Conservation (phyloP, 2,888 invertebrate species). For the Hyalella azteca region DNA sequence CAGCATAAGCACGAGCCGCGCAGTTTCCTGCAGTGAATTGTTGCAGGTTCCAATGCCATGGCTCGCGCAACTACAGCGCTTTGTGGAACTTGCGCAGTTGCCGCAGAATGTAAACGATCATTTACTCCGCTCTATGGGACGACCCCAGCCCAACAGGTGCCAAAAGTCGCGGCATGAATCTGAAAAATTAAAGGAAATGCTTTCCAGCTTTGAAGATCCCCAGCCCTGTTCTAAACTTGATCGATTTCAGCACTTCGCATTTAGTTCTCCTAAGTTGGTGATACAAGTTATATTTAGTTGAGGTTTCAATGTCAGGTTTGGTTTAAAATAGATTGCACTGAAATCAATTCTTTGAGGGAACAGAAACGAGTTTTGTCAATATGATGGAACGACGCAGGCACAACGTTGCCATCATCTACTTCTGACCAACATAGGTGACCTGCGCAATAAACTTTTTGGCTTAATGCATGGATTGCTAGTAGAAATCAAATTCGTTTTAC, state of each 20-base stretch:
- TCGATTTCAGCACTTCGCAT: background rate
- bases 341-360: background rate
- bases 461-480: too few species aligned
- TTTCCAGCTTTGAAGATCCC: background rate
- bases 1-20: background rate
- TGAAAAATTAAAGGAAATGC: background rate
- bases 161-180: background rate
- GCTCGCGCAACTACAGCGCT: constrained; percentile 1
- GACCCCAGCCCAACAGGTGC: background rate
- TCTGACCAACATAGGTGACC: too few species aligned
- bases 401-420: too few species aligned
- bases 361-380: background rate
- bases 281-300: background rate
- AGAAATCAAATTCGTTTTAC: too few species aligned
- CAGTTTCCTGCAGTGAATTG: background rate
- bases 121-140: background rate
- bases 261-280: background rate
- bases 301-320: background rate
- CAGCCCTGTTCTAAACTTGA: background rate
- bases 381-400: background rate
- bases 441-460: too few species aligned
- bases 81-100: constrained; percentile 10
- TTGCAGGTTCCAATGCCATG: background rate
- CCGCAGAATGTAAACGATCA: constrained; percentile 5
- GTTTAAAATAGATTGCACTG: background rate